Conservation (phyloP, 2,888 invertebrate species). For the Hirtodrosophila trivittata region DNA sequence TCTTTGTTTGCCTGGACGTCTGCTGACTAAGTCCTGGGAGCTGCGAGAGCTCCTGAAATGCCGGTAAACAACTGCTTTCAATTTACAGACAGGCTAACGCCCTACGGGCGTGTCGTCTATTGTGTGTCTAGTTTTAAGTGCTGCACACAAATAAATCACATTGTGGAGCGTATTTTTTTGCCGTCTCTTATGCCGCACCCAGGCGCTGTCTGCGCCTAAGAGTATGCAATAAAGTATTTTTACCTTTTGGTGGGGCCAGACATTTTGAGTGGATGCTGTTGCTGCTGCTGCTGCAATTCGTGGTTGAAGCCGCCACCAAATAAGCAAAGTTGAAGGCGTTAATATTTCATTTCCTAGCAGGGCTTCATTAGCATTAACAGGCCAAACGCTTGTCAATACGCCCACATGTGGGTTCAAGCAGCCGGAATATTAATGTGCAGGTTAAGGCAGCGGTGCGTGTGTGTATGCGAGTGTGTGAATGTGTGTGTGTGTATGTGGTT, state of each 20-base stretch:
- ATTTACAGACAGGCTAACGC: conserved; percentile 44
- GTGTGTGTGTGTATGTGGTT: conserved; percentile 33
- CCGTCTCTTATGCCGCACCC: conserved; percentile 13
- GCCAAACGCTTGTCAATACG: conserved; percentile 57
- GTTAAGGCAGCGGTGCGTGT: conserved; percentile 37
- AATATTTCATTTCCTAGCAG: conserved; percentile 35
- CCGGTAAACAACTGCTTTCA: conserved; percentile 45
- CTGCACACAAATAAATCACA: conserved; percentile 71
- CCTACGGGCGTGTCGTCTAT: conserved; percentile 56
- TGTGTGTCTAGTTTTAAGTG: conserved; percentile 75
- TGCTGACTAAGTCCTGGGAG: conserved; percentile 58
- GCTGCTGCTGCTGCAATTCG: conserved; percentile 23
- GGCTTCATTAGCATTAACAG: conserved; percentile 70
- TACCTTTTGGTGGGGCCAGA: conserved; percentile 30
- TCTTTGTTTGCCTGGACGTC: conserved; percentile 53
- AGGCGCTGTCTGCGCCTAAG: conserved; percentile 60
- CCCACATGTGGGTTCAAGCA: conserved; percentile 36
- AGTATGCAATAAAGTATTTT: conserved; percentile 65
- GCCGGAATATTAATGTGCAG: conserved; percentile 58
- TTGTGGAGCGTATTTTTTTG: conserved; percentile 41
- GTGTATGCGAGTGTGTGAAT: conserved; percentile 10
- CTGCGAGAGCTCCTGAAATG: conserved; percentile 50
- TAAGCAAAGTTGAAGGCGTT: conserved; percentile 36
- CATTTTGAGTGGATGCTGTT: conserved; percentile 53
- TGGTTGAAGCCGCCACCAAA: conserved; percentile 37